Evolutionary conservation across 2,113 vertebrate species (phyloP).

Genomic region (Pampusana beccarii): DNA sequence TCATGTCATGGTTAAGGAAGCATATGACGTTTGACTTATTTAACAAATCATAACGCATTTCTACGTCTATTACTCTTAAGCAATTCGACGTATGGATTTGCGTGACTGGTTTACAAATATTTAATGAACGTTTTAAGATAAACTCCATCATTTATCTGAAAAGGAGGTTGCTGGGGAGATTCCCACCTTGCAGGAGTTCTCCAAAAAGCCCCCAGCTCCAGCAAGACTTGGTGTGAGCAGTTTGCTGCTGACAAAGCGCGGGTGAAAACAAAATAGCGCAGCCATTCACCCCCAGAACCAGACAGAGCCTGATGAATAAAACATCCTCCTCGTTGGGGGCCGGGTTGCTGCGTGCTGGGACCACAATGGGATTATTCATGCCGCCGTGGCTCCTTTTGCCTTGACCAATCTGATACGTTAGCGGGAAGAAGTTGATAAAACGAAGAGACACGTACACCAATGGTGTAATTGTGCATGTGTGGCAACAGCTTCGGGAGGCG

Average conservation of each 20-base stretch:
- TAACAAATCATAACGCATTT: accelerated
- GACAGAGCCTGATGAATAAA: slow-evolving; percentile 22
- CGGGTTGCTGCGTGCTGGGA: not conserved
- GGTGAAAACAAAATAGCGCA: not conserved
- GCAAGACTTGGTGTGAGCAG: not conserved
- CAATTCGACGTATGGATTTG: accelerated
- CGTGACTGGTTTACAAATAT: not conserved
- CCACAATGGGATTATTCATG: not conserved
- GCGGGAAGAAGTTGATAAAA: not conserved
- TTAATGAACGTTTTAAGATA: accelerated
- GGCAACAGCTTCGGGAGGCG: not conserved
- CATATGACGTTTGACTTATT: accelerated
- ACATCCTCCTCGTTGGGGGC: not conserved
- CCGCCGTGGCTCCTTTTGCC: not conserved
- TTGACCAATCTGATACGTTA: not conserved
- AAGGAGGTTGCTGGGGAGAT: slow-evolving; percentile 32
- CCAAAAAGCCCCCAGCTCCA: not conserved
- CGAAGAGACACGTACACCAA: not conserved
- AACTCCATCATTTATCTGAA: accelerated
- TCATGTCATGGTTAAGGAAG: not conserved
- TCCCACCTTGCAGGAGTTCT: not conserved
- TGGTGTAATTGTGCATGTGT: not conserved
- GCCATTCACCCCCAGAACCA: not conserved
- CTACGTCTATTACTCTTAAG: accelerated
- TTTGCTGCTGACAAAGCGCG: not conserved